A percentile compares a stretch with the other conserved stretches of the same genome.
Evolutionary conservation across 2,113 vertebrate species (phyloP).

Genomic region (Meleagris gallopavo): DNA sequence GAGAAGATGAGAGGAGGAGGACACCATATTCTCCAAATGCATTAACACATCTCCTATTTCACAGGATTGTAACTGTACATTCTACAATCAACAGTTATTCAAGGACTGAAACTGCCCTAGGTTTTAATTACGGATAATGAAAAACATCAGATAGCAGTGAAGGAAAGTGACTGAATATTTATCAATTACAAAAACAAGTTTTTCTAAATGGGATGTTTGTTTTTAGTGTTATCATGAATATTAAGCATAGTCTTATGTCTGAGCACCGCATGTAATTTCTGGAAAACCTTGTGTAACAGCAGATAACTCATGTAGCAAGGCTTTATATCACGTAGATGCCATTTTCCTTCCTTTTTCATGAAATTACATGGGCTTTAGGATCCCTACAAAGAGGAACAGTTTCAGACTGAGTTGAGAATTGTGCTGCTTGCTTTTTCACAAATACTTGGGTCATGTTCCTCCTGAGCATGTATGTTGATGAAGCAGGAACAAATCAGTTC

Average conservation of each 20-base stretch:
- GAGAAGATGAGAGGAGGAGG: not conserved
- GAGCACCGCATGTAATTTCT: not conserved
- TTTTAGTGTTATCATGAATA: not conserved
- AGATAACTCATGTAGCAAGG: not conserved
- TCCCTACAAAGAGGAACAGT: not conserved
- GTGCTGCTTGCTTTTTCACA: not conserved
- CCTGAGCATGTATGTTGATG: not conserved
- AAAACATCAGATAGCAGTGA: not conserved
- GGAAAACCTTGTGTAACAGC: not conserved
- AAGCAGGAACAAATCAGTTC: not conserved
- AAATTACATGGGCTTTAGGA: not conserved
- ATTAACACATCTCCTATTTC: not conserved
- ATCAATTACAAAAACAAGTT: not conserved
- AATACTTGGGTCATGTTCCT: not conserved
- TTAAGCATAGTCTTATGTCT: not conserved
- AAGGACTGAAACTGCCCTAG: not conserved
- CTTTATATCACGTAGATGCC: not conserved
- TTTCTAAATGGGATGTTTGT: not conserved
- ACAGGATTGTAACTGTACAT: not conserved
- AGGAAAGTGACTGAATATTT: not conserved
- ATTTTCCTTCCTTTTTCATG: not conserved
- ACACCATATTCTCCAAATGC: not conserved
- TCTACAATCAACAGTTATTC: not conserved
- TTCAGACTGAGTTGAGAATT: not conserved
- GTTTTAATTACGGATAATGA: not conserved